Base-by-base conservation (phyloP, 2,113 vertebrate species). In the Chauna torquata region DNA sequence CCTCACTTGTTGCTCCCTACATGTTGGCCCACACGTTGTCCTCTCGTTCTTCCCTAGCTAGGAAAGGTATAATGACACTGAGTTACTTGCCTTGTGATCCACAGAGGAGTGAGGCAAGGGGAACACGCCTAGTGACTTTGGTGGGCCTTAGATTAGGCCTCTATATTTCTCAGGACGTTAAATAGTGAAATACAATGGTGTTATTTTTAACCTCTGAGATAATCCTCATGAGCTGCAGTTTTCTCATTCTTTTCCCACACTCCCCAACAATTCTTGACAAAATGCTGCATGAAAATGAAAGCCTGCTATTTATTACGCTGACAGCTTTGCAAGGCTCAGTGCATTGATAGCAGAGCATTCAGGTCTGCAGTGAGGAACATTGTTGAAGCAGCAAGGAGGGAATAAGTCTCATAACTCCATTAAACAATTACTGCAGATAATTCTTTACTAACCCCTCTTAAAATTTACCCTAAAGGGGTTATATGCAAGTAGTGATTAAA, bases 401-500 rank as follows among this genome's bases (percentile, higher is more conserved):
- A 93, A 79, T 68, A 62, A 74, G 42, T 80, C 59, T 86, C 80
- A 28, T 36, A 88, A 85, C 86, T 95, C 65, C 77, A 17, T 90
- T 95, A 92, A 92, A 83, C 65, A 95, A 89, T 95, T 94, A 22
- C 66, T 32, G 36, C 72, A 59, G 78, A 93, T 91, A 92, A 90
- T 82, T 93, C 58, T 72, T 87, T 92, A 59, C 92, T 96, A 93
- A 92, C 88, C 50, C 49, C 76, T 86, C 75, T 91, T 96, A 92
- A 92, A 95, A 65, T 90, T 91, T 94, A 84, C 70, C 58, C 92
- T 82, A 86, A 90, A 95, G 92, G 82, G 20, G 89, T 83, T 94
- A 79, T 92, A 93, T 86, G 82, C 92, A 83, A 97, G 45, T 34
- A 79, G 57, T 96, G 93, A 97, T 97, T 97, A 97, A 97, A 98